These are phyloP conservation scores for Megalurothrips usitatus DNA, from an alignment of 2,888 invertebrate genomes.

Conservation along the genomic window DNA sequence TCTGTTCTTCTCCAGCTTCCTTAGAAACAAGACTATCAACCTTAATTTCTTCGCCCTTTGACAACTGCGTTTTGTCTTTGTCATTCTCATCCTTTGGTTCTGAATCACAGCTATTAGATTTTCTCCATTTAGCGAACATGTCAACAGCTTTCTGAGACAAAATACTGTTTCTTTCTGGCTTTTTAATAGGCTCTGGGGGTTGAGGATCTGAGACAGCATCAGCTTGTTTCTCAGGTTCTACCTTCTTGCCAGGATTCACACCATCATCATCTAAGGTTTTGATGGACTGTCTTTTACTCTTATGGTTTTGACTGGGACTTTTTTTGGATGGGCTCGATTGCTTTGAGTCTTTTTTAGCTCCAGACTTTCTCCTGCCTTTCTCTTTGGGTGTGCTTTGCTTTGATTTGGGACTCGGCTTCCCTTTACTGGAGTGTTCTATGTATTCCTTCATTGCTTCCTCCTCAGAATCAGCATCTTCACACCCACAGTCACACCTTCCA, in stretches of 20 bases:
- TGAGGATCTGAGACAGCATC: constrained; percentile 33
- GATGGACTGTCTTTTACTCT: constrained; percentile 17
- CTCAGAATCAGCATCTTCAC: constrained; percentile 33
- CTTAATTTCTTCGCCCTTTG: no score
- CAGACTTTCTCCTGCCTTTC: constrained; percentile 12
- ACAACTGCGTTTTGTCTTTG: no score
- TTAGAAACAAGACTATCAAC: no score
- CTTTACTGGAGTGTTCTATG: constrained; percentile 28
- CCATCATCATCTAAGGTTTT: not conserved
- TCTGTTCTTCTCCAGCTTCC: no score
- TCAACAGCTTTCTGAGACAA: not conserved
- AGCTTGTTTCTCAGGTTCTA: not conserved
- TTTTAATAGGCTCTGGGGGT: not conserved
- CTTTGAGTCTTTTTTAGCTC: not conserved
- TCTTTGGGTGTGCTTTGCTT: constrained; percentile 34
- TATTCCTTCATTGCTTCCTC: constrained; percentile 14
- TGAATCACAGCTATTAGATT: not conserved
- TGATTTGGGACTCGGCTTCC: not conserved
- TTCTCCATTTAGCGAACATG: not conserved
- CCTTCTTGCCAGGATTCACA: constrained; percentile 23
- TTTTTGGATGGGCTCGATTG: not conserved
- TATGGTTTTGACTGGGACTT: not conserved
- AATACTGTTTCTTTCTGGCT: not conserved
- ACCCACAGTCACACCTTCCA: constrained; percentile 31
- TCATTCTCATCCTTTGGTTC: no score